A percentile compares a stretch with the other conserved stretches of the same genome.
phyloP scores from a whole-genome alignment of 2,113 vertebrate species.

The Seriola aureovittata region DNA sequence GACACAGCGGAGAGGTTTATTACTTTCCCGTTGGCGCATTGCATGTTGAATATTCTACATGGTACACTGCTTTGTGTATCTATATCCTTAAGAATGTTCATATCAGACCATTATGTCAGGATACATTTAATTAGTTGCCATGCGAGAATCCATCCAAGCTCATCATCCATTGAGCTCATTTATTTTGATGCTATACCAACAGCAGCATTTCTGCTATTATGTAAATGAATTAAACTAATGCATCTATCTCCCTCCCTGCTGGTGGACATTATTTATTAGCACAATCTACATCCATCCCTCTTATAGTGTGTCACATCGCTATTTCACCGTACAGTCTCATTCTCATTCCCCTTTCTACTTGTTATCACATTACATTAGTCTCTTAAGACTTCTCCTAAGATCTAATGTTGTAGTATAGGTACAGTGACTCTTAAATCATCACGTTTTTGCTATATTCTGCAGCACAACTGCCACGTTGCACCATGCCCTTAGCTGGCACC shows the following conservation, averaged over 20 bases:
- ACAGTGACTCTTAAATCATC: background rate
- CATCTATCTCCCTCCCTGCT: slow-evolving; percentile 42
- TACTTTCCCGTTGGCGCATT: slow-evolving; percentile 13
- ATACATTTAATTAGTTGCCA: slow-evolving; percentile 15
- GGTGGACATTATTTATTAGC: slow-evolving; percentile 48
- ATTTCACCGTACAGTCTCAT: background rate
- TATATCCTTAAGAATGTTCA: slow-evolving; percentile 20
- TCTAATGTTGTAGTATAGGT: background rate
- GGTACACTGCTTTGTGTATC: slow-evolving; percentile 6
- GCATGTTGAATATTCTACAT: slow-evolving; percentile 22
- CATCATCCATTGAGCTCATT: slow-evolving; percentile 18
- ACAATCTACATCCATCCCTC: slow-evolving; percentile 34
- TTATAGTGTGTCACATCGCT: slow-evolving; percentile 13
- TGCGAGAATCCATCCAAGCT: background rate
- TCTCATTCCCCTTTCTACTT: background rate
- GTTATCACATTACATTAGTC: background rate
- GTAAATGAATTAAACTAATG: slow-evolving; percentile 67
- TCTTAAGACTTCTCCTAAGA: background rate
- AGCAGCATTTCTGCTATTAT: slow-evolving; percentile 11
- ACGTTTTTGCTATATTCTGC: background rate
- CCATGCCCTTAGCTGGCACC: background rate
- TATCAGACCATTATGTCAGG: background rate
- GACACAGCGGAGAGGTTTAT: slow-evolving; percentile 54
- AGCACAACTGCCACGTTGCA: background rate
- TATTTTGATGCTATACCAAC: slow-evolving; percentile 25